Base-by-base conservation (phyloP, 2,113 vertebrate species). In the Protobothrops mucrosquamatus region DNA sequence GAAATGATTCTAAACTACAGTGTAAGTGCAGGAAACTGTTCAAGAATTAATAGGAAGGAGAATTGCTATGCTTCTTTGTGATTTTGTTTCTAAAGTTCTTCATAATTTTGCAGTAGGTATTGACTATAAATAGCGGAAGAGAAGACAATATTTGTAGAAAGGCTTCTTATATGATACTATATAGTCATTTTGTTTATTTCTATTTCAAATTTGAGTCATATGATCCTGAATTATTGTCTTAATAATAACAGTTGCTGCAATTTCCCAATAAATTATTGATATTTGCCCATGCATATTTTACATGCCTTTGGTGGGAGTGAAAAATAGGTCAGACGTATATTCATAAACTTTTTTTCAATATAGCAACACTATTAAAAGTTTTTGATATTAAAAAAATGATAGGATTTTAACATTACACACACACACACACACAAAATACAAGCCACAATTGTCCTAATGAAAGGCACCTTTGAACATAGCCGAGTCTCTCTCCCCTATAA, bases 331-430 rank as follows among this genome's bases (percentile, higher is more conserved):
- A 87, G 90, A 93, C 93, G 88, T 59, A 87, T 94, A 93, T 61
- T 93, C 95, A 3, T 90, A 61, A 95, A 88, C 39, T 89, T 85
- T 93, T 81, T 95, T 11, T 0, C 8, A 85, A 48, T n/a, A 95
- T 94, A 95, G 94, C 95, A 96, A 96, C 94, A 94, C 92, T 96
- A 95, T 95, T 14, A 0, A 91, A 95, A 94, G 95, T 94, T 94
- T 93, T 89, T 96, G 95, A 94, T 89, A 93, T 89, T 24, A 95
- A 95, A 95, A 10, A 61, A 86, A 89, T 22, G 34, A 43, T 81
- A 22, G 34, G 34, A 81, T 81, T 81, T 81, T 39, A 81, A 81
- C 69, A 20, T 39, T 20, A 29, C 8, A 29, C 59, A 64, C 59
- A 29, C 59, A 69, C 59, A 26, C 26, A 26, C 61, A 64, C 61